These are phyloP conservation scores for Nymphalis c-album DNA, from an alignment of 2,888 invertebrate species.

Conservation along the genomic window DNA sequence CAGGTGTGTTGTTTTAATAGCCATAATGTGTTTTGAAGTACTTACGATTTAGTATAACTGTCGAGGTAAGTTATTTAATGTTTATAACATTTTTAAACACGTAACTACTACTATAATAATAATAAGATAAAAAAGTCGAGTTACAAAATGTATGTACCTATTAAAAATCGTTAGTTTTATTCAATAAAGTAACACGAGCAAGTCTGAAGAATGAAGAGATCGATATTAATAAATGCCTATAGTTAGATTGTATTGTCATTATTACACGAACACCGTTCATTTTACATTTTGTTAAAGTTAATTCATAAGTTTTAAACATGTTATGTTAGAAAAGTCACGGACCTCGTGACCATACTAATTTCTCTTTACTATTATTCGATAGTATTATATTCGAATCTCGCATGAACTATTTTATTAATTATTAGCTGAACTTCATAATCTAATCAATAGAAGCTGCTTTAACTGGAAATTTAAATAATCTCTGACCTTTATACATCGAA, in stretches of 20 bases:
- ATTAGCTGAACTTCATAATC: conserved; percentile 15
- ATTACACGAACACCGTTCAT: too few species aligned
- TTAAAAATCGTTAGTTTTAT: too few species aligned
- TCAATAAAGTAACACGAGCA: too few species aligned
- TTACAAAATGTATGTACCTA: background rate
- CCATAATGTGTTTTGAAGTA: conserved; percentile 9
- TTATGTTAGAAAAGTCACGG: background rate
- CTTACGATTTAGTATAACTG: background rate
- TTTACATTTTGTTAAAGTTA: too few species aligned
- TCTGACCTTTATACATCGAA: conserved; percentile 23
- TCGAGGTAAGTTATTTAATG: conserved; percentile 8
- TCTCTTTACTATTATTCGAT: background rate
- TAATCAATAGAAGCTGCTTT: conserved; percentile 24
- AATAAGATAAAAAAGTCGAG: background rate
- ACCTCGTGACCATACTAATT: background rate
- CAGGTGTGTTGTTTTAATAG: conserved; percentile 33
- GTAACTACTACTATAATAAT: background rate
- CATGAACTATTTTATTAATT: conserved; percentile 22
- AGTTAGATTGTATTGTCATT: too few species aligned
- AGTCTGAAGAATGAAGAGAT: too few species aligned
- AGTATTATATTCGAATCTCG: conserved; percentile 16
- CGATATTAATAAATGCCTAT: too few species aligned
- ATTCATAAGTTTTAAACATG: too few species aligned
- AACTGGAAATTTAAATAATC: conserved; percentile 23
- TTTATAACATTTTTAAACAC: conserved; percentile 10